Evolutionary conservation across 2,888 invertebrate genomes (phyloP).

Genomic region (Scelioninae gen. 1): DNA sequence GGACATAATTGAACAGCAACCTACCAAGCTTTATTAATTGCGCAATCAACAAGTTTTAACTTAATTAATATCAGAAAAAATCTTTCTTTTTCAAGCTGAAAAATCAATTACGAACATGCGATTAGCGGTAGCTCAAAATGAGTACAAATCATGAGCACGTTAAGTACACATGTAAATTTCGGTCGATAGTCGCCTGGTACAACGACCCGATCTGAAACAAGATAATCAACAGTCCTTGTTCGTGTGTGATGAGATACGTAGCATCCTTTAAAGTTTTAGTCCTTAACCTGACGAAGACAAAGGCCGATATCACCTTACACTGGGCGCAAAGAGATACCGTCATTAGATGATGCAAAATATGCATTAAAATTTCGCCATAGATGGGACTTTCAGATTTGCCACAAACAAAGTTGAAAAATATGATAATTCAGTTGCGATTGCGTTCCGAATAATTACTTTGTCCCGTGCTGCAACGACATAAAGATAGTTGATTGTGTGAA

Average conservation of each 20-base stretch:
- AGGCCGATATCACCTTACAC: conserved; percentile 14
- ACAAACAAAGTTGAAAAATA: conserved; percentile 48
- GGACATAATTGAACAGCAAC: too few relatives aligned
- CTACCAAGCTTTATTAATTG: neutral
- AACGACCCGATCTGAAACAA: conserved; percentile 42
- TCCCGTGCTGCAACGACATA: conserved; percentile 38
- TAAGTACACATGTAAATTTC: conserved; percentile 32
- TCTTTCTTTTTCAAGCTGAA: neutral
- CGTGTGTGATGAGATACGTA: conserved; percentile 28
- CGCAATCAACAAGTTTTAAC: conserved; percentile 4
- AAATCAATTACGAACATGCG: conserved; percentile 11
- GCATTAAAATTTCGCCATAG: conserved; percentile 28
- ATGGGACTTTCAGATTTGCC: conserved; percentile 26
- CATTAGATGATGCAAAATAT: conserved; percentile 24
- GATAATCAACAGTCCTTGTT: conserved; percentile 49
- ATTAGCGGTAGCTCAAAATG: conserved; percentile 20
- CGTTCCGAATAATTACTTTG: conserved; percentile 38
- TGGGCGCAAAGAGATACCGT: conserved; percentile 25
- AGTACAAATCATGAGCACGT: conserved; percentile 39
- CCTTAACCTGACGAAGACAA: conserved; percentile 36
- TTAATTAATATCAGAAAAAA: conserved; percentile 12
- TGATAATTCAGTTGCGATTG: conserved; percentile 38
- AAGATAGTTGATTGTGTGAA: conserved; percentile 36
- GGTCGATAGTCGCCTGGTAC: conserved; percentile 36
- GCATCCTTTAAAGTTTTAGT: conserved; percentile 39